A percentile compares a stretch with the other conserved stretches of the same genome.
Evolutionary conservation across 2,888 invertebrate genomes (phyloP).

Genomic region (Agriotes lineatus): DNA sequence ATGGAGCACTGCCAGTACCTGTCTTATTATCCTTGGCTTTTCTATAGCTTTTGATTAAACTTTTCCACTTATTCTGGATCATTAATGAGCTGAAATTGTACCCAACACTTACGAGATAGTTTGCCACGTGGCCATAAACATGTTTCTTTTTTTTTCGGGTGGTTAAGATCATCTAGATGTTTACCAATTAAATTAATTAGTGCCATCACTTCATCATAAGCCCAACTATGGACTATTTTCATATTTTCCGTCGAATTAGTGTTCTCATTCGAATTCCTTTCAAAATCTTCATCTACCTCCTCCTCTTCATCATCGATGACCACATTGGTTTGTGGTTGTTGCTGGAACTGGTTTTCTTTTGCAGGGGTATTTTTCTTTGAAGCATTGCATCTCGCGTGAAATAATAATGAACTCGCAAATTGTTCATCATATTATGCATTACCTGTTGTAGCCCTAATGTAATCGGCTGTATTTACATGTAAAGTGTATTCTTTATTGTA

Average conservation of each 20-base stretch:
- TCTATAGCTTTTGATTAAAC: slow-evolving; percentile 27
- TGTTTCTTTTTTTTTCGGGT: slow-evolving; percentile 31
- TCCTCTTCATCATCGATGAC: neutral
- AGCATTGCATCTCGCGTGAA: neutral
- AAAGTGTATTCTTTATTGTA: neutral
- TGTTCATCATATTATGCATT: neutral
- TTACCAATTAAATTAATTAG: neutral
- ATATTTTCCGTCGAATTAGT: neutral
- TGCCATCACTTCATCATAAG: neutral
- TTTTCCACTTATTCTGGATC: too few species aligned
- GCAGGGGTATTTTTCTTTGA: neutral
- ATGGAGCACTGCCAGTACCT: slow-evolving; percentile 13
- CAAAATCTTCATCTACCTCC: neutral
- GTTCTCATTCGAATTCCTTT: too few species aligned
- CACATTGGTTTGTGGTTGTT: neutral
- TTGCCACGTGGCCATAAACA: slow-evolving; percentile 24
- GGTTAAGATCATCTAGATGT: slow-evolving; percentile 28
- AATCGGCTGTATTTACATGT: neutral
- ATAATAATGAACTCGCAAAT: neutral
- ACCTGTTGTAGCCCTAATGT: neutral
- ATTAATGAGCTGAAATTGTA: neutral
- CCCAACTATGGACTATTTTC: neutral
- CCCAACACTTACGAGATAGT: slow-evolving; percentile 18
- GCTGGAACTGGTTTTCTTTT: neutral
- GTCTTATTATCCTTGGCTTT: slow-evolving; percentile 27